Base-by-base conservation (phyloP, 2,113 vertebrate genomes). In the Lasiurus borealis region DNA sequence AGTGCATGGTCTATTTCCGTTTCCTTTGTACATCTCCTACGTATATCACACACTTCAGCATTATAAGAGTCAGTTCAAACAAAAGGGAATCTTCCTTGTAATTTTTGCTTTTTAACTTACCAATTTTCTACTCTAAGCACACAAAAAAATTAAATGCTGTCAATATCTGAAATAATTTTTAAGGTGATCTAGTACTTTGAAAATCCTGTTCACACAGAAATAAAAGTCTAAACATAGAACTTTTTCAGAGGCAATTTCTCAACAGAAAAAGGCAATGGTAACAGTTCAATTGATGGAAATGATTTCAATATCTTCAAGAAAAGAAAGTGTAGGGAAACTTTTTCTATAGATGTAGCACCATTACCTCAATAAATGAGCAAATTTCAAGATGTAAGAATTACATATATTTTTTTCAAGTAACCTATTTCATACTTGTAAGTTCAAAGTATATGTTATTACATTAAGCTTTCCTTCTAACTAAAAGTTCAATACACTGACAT, bases 311-410 rank as follows among this genome's bases (percentile, higher is more conserved):
- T 4, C 29, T 85, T 94, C 18, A 59, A 71, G 25, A 94, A 93
- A 71, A 54, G 36, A 40, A 48, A 90, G 2, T 50, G 18, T 44
- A 89, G 40, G 21, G 90, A 90, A 76, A 93, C 29, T 23, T 34
- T 82, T 59, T 64, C 44, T 88, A 66, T 88, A 96, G 96, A 76
- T 76, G 46, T 88, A 96, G 97, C 96, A 96, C 96, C 93, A 80
- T 85, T 90, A 92, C 52, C 52, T 87, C 82, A 85, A 62, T 54
- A 62, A 96, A 80, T 72, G 44, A 91, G 44, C 83, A 95, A 75
- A 78, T 81, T 94, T 89, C 68, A 97, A 83, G 76, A 72, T 59
- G 44, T 89, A 92, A 80, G 21, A 92, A 62, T 83, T 83, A 96
- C 15, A 76, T 62, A 27, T 18, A 18, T 29, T 86, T 94, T 94